Percentiles rank a stretch among this genome's conserved stretches.
Evolutionary conservation across 2,888 invertebrate genomes (phyloP).

Genomic region (Thalpophila matura): DNA sequence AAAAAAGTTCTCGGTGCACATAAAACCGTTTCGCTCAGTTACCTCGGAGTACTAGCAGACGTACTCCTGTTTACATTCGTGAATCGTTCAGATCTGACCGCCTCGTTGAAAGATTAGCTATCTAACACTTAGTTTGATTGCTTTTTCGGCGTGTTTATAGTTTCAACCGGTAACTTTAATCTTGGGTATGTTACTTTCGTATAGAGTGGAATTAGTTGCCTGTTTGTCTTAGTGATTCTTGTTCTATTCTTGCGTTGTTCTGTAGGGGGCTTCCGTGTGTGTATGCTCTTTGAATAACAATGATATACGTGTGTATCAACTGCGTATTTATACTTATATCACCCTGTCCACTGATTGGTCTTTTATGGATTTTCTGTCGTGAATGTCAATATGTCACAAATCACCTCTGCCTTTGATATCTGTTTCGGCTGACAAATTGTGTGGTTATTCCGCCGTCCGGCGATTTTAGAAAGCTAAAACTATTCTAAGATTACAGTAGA

Average conservation of each 20-base stretch:
- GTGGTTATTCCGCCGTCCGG: slow-evolving; percentile 11
- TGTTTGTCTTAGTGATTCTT: slow-evolving; percentile 42
- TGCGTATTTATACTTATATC: slow-evolving; percentile 36
- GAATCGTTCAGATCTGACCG: slow-evolving; percentile 50
- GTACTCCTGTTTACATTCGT: slow-evolving; percentile 56
- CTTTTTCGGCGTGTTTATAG: slow-evolving; percentile 55
- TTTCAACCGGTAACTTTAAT: slow-evolving; percentile 54
- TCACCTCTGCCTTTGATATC: slow-evolving; percentile 18
- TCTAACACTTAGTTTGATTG: slow-evolving; percentile 63
- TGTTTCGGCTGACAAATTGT: slow-evolving; percentile 19
- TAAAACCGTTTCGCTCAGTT: slow-evolving; percentile 35
- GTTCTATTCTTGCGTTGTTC: slow-evolving; percentile 27
- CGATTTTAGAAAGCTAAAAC: slow-evolving; percentile 1
- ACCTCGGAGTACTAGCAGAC: slow-evolving; percentile 40
- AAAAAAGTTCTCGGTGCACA: slow-evolving; percentile 43
- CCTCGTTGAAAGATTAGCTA: slow-evolving; percentile 62
- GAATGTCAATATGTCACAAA: slow-evolving; percentile 26
- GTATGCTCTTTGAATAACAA: slow-evolving; percentile 46
- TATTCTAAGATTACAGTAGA: background rate
- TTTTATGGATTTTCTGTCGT: slow-evolving; percentile 30
- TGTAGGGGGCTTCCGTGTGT: slow-evolving; percentile 39
- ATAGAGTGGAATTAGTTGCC: slow-evolving; percentile 35
- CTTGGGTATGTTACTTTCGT: slow-evolving; percentile 49
- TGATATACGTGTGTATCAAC: slow-evolving; percentile 16
- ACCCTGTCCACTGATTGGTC: slow-evolving; percentile 22